Base-by-base conservation (phyloP, 2,113 vertebrate species). In the Nycticorax nycticorax region DNA sequence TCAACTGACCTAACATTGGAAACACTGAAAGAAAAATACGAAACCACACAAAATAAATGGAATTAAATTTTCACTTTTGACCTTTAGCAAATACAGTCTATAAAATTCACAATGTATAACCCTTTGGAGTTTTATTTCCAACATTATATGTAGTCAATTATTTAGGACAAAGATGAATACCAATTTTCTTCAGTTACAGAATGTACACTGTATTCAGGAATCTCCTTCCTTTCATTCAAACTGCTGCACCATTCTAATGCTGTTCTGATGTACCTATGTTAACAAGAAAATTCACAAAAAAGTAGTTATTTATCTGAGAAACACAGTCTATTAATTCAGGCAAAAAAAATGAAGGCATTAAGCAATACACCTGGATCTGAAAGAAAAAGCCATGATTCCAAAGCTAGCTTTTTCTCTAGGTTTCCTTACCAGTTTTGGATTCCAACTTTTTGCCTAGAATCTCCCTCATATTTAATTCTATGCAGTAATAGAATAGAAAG, bases 211-310 rank as follows among this genome's bases (percentile, higher is more conserved):
- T 32, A 64, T 77, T 67, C 73, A 39, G 50, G 17, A 55, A 33
- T 43, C 27, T 94, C 89, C 32, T 52, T 88, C 33, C 66, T 73
- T 67, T 87, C 95, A 82, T 92, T 97, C 78, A 98, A 41, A 93
- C 74, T 95, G 91, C 86, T 95, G 94, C 98, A 98, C 98, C 98
- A 98, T 56, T 97, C 92, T 53, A 96, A 91, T 67, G 97, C 96
- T 66, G 96, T 60, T 94, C 75, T 94, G 90, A 98, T 96, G 56
- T 98, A 98, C 41, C 98, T 98, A 89, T 32, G 47, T 92, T 55
- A 79, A 97, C 9, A 94, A 8, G 27, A 95, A 82, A 92, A 87
- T 72, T 79, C 6, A 81, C 56, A 92, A 74, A 83, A 91, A 92
- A 6, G 9, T 20, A 37, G 33, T 92, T 77, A 78, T 33, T 79